Conservation (phyloP, 2,888 invertebrate genomes). For the Seira musarum region DNA sequence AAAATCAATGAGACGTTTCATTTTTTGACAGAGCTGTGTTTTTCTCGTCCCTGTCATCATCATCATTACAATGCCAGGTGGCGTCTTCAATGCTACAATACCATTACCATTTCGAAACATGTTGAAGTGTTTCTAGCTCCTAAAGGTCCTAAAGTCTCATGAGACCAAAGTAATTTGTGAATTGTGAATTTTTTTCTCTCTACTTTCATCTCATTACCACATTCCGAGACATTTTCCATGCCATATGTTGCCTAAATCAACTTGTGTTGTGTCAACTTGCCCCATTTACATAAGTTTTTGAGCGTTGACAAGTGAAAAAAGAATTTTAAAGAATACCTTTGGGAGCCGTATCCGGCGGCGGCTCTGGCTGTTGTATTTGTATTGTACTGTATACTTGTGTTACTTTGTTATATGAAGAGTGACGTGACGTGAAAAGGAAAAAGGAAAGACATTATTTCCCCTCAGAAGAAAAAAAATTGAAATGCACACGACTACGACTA, state of each 20-base stretch:
- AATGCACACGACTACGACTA: no score
- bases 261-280: not conserved
- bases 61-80: not conserved
- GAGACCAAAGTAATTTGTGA: not conserved
- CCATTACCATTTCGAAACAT: not conserved
- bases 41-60: not conserved
- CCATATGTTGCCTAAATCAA: not conserved
- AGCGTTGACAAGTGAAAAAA: not conserved
- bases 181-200: not conserved
- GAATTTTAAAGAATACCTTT: not conserved
- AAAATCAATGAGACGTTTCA: not conserved
- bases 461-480: no score
- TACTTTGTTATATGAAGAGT: not conserved
- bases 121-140: no score
- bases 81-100: no score
- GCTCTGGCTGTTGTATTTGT: no score
- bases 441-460: not conserved
- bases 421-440: not conserved
- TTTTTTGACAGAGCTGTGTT: not conserved
- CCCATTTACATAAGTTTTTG: not conserved
- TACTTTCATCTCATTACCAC: not conserved
- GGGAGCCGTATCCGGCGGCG: not conserved
- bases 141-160: no score
- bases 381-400: not conserved
- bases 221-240: not conserved